These are phyloP conservation scores for Vireo altiloquus DNA, from an alignment of 2,113 vertebrate species.

Conservation along the genomic window DNA sequence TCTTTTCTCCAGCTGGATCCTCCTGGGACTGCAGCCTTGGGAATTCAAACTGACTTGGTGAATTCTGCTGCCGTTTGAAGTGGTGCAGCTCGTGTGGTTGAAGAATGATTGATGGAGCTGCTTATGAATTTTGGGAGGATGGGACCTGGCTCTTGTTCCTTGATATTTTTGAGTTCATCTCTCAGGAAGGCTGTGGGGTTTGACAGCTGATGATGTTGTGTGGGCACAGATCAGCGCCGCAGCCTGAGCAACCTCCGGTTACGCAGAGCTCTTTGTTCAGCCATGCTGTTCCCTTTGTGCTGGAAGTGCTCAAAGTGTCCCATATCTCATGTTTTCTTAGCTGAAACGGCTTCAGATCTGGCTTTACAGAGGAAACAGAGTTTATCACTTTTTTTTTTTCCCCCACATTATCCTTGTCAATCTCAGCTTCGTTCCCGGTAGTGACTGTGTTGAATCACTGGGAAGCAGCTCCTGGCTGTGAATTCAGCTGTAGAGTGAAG, in stretches of 20 bases:
- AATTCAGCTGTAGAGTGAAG: background rate
- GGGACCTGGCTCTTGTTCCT: slow-evolving; percentile 14
- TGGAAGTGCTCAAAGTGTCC: background rate
- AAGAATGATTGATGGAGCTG: background rate
- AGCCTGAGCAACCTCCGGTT: background rate
- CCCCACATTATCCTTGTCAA: background rate
- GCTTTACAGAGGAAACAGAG: background rate
- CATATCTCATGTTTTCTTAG: background rate
- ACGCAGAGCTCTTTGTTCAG: background rate
- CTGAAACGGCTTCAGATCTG: background rate
- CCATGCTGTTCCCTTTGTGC: background rate
- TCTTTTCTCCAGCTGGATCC: background rate
- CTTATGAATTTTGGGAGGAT: background rate
- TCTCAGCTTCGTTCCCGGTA: background rate
- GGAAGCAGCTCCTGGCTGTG: slow-evolving; percentile 19
- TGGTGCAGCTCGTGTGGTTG: background rate
- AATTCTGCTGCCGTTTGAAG: background rate
- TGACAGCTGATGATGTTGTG: slow-evolving; percentile 51
- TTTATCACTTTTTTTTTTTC: background rate
- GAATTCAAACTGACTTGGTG: background rate
- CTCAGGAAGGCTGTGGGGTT: background rate
- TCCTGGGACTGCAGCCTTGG: background rate
- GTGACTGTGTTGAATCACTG: background rate
- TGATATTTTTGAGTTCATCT: background rate
- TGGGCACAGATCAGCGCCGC: slow-evolving; percentile 31